phyloP scores from a whole-genome alignment of 2,113 vertebrate genomes.

The Ctenodactylus gundi region DNA sequence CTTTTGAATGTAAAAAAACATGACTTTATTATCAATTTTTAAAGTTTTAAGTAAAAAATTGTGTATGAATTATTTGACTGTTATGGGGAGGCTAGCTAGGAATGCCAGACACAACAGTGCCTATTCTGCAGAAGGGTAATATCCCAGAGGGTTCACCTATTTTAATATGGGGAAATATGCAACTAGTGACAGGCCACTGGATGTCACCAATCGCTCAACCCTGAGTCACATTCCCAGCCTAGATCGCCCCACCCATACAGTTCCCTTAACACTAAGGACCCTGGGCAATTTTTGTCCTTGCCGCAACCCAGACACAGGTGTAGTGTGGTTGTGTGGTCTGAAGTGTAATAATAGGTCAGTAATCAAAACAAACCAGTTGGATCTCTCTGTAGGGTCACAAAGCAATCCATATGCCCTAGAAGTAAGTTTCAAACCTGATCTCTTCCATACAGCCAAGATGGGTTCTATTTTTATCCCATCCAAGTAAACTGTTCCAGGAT shows the following conservation, averaged over 20 bases:
- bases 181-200: not conserved
- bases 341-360: not conserved
- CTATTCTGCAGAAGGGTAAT: not conserved
- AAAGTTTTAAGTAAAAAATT: not conserved
- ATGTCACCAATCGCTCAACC: not conserved
- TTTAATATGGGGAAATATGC: not conserved
- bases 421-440: not conserved
- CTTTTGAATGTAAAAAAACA: constrained; percentile 4
- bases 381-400: not conserved
- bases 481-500: not conserved
- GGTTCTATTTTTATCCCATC: not conserved
- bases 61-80: not conserved
- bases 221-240: not conserved
- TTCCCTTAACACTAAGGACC: not conserved
- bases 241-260: not conserved
- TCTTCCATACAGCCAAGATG: not conserved
- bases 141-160: not conserved
- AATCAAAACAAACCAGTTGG: not conserved
- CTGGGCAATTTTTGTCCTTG: not conserved
- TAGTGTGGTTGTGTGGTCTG: not conserved
- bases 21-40: not conserved
- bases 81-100: not conserved
- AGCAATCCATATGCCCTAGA: not conserved
- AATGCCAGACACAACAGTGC: not conserved
- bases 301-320: not conserved